phyloP scores from a whole-genome alignment of 1,140 invertebrate species.

The Drosophila parabipectinata region DNA sequence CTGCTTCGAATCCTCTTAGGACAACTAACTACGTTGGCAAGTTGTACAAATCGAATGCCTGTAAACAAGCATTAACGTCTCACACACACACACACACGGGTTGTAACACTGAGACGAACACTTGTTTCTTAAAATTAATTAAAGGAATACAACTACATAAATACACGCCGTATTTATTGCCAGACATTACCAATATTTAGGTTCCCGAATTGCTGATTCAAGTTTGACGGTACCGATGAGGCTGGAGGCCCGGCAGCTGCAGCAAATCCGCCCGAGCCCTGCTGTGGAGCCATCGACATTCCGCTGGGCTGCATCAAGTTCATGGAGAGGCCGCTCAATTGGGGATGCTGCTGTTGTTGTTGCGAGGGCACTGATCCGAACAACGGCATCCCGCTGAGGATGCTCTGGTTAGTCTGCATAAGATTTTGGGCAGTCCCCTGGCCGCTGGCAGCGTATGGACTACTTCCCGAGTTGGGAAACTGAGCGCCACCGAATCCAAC shows the following conservation, averaged over 20 bases:
- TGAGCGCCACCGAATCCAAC: slow-evolving; percentile 57
- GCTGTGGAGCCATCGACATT: slow-evolving; percentile 33
- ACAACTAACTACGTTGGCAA: slow-evolving; percentile 49
- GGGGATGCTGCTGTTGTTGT: slow-evolving; percentile 49
- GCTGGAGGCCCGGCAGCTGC: slow-evolving; percentile 30
- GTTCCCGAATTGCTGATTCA: slow-evolving; percentile 83
- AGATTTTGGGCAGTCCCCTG: slow-evolving; percentile 49
- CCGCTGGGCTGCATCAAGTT: slow-evolving; percentile 72
- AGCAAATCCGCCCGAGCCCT: slow-evolving; percentile 23
- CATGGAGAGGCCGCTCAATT: slow-evolving; percentile 59
- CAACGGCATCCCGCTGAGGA: slow-evolving; percentile 68
- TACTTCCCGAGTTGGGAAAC: slow-evolving; percentile 61
- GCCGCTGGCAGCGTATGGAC: slow-evolving; percentile 41
- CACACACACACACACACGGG: slow-evolving; percentile 7
- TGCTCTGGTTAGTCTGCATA: slow-evolving; percentile 78
- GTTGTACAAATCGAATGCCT: slow-evolving; percentile 42
- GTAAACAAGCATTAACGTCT: slow-evolving; percentile 6
- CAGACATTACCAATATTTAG: slow-evolving; percentile 84
- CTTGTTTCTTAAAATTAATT: slow-evolving; percentile 52
- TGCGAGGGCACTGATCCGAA: slow-evolving; percentile 47
- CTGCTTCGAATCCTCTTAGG: slow-evolving; percentile 4
- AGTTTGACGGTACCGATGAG: slow-evolving; percentile 66
- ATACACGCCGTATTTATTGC: slow-evolving; percentile 72
- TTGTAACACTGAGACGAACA: slow-evolving; percentile 41
- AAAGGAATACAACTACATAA: slow-evolving; percentile 63